phyloP scores from a whole-genome alignment of 2,797 vertebrate species.

The Sphenopsis melanotis region DNA sequence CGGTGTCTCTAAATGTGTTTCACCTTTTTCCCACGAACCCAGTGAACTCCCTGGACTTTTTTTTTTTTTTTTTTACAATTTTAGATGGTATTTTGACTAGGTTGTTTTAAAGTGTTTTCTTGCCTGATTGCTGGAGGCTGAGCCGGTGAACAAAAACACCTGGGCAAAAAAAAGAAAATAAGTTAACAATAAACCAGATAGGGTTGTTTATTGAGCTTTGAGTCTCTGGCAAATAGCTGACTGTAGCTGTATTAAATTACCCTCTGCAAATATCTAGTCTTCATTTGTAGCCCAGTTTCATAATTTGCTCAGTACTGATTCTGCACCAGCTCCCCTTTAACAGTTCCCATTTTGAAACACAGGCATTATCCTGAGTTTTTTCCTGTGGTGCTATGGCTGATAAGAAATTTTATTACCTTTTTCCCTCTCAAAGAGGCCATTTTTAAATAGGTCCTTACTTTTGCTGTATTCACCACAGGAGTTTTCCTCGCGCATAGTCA shows the following conservation, averaged over 20 bases:
- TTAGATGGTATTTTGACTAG: not conserved
- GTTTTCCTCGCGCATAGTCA: not conserved
- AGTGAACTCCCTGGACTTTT: not conserved
- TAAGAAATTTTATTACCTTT: not conserved
- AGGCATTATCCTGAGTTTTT: not conserved
- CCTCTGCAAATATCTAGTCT: not conserved
- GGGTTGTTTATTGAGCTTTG: slow-evolving; percentile 10
- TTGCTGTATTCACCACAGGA: not conserved
- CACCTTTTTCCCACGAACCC: not conserved
- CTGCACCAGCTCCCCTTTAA: not conserved
- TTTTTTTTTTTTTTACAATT: not conserved
- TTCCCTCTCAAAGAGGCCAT: not conserved
- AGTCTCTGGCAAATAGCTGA: not conserved
- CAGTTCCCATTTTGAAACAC: not conserved
- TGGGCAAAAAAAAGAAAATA: not conserved
- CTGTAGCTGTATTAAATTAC: not conserved
- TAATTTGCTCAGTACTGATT: not conserved
- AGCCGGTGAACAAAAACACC: not conserved
- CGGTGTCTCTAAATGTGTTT: not conserved
- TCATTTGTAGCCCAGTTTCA: not conserved
- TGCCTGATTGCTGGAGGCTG: not conserved
- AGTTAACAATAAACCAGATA: not conserved
- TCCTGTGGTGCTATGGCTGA: not conserved
- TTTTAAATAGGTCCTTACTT: not conserved
- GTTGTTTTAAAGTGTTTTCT: not conserved